Percentiles rank a stretch among this genome's conserved stretches.
These are phyloP conservation scores for Melanargia galathea DNA, from an alignment of 2,888 invertebrate species.

Conservation along the genomic window DNA sequence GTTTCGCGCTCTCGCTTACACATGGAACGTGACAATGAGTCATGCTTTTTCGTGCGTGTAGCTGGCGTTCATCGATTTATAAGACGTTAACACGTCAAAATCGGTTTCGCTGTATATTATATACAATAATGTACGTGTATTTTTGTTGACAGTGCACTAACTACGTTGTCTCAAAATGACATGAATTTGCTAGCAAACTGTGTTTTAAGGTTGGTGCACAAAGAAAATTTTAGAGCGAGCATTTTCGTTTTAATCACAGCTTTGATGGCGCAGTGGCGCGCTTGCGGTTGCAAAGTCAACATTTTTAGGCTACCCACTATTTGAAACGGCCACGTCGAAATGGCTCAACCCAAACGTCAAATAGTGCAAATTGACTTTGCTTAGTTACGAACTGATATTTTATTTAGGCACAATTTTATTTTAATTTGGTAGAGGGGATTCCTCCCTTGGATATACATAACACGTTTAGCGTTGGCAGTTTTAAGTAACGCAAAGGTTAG, in stretches of 20 bases:
- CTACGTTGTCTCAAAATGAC: slow-evolving; percentile 26
- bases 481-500: too few relatives aligned
- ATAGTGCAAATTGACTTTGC: not conserved
- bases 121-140: not conserved
- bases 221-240: slow-evolving; percentile 30
- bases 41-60: too few relatives aligned
- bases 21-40: too few relatives aligned
- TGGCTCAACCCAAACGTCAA: slow-evolving; percentile 3
- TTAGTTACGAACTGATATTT: too few relatives aligned
- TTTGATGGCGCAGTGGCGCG: slow-evolving; percentile 23
- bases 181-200: slow-evolving; percentile 32
- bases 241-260: slow-evolving; percentile 31
- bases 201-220: slow-evolving; percentile 26
- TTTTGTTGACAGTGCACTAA: not conserved
- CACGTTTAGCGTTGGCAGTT: too few relatives aligned
- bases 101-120: too few relatives aligned
- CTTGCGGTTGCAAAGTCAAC: slow-evolving; percentile 21
- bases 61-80: too few relatives aligned
- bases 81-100: too few relatives aligned
- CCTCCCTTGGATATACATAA: too few relatives aligned
- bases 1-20: too few relatives aligned
- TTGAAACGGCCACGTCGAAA: not conserved
- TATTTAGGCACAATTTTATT: too few relatives aligned
- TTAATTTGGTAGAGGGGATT: too few relatives aligned
- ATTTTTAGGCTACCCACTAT: slow-evolving; percentile 7